Base-by-base conservation (phyloP, 2,888 invertebrate genomes). In the Harmothoe impar region DNA sequence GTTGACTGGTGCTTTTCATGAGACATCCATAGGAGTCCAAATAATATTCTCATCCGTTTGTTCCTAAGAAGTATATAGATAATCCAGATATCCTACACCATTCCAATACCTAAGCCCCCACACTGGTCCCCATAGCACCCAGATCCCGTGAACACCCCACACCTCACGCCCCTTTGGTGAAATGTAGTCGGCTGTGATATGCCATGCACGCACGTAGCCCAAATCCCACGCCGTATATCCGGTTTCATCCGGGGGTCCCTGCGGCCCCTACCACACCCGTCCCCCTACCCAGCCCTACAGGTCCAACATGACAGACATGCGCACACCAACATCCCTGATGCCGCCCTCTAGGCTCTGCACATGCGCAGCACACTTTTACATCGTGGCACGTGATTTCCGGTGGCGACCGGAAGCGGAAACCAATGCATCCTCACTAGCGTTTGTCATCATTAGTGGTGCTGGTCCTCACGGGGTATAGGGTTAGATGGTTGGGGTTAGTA, bases 351-450 rank as follows among this genome's bases (percentile, higher is more conserved):
- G 62, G 62, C 23, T 62, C 15, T 62, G n/a, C 62, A 15, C 62
- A 62, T 62, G 62, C 15, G 62, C 62, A 62, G 23, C 20, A n/a
- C 62, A 62, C 62, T 62, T 62, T 62, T 62, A 62, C 62, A 12
- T 20, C 12, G 62, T 62, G 72, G 31, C 72, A 72, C 72, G 72
- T 72, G 72, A 72, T 72, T 72, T 72, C 72, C 72, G 72, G 72
- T 72, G 1, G 72, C 25, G 29, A 29, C 72, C 72, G 72, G 72
- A 72, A 72, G 29, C 31, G 72, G 72, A 62, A 62, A 62, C 62
- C 62, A 62, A 29, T 72, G 72, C 31, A 72, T 72, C 31, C 72
- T 29, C 72, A 25, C 31, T 29, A 29, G 72, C 72, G 72, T 72
- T 29, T 29, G 72, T 72, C 72, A 72, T 72, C 72, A 29, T 72